Conservation (phyloP, 1,140 invertebrate genomes). For the Nasonia giraulti region DNA sequence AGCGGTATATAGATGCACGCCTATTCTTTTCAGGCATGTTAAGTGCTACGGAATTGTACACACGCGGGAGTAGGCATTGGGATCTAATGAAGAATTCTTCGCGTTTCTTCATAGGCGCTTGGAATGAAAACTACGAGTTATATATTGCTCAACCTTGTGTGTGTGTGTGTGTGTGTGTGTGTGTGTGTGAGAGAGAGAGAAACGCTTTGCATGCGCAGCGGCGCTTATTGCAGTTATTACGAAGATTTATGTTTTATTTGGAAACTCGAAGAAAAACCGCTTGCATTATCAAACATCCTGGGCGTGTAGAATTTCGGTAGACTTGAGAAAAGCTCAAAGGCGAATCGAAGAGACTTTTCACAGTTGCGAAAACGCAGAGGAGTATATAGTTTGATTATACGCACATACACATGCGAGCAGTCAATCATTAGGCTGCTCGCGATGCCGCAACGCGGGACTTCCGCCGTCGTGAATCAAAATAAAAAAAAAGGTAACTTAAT, state of each 20-base stretch:
- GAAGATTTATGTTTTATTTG: slow-evolving; percentile 17
- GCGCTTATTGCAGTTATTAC: background rate
- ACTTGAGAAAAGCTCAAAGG: background rate
- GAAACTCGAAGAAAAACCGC: background rate
- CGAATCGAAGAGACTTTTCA: slow-evolving; percentile 9
- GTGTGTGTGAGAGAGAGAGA: background rate
- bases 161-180: background rate
- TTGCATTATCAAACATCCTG: background rate
- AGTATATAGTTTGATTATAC: background rate
- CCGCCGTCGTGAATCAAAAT: slow-evolving; percentile 24
- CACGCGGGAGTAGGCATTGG: too few species aligned
- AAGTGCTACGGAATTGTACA: too few species aligned
- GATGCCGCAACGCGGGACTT: slow-evolving; percentile 29
- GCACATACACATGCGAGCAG: background rate
- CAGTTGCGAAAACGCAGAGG: background rate
- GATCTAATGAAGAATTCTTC: background rate
- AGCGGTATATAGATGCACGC: too few species aligned
- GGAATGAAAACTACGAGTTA: background rate
- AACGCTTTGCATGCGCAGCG: background rate
- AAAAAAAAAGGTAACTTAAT: slow-evolving; percentile 44
- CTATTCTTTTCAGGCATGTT: too few species aligned
- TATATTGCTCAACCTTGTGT: background rate
- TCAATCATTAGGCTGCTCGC: slow-evolving; percentile 40
- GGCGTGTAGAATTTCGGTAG: too few species aligned
- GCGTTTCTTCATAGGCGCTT: background rate